Evolutionary conservation across 2,888 invertebrate genomes (phyloP).

Genomic region (Hypsopygia costalis): DNA sequence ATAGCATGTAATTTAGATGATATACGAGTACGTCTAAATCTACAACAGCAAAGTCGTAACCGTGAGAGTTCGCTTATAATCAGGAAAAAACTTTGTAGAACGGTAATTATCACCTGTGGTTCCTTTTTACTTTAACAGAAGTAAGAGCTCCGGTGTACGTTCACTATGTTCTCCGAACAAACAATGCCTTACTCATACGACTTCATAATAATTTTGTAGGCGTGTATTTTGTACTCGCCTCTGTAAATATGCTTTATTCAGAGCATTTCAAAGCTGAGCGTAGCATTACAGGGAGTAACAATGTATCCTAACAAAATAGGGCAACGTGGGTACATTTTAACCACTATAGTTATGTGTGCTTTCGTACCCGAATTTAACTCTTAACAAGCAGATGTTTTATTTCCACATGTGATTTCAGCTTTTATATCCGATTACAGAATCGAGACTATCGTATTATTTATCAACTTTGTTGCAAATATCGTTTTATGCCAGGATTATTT

Average conservation of each 20-base stretch:
- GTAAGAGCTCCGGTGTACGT: constrained; percentile 1
- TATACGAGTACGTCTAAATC: too few species aligned
- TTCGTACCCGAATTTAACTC: not conserved
- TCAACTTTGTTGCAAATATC: too few species aligned
- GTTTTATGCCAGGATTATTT: too few species aligned
- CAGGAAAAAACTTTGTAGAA: constrained; percentile 11
- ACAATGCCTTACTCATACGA: constrained; percentile 4
- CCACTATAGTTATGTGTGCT: not conserved
- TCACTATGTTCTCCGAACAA: constrained; percentile 4
- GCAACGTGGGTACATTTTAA: not conserved
- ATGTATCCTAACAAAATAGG: constrained; percentile 1
- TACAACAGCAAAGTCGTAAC: too few species aligned
- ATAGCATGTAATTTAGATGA: too few species aligned
- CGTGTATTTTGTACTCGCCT: constrained; percentile 4
- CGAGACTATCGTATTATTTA: too few species aligned
- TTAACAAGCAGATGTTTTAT: not conserved
- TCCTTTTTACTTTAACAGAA: constrained; percentile 8
- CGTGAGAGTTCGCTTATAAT: constrained; percentile 8
- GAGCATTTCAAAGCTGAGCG: not conserved
- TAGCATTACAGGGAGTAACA: constrained; percentile 7
- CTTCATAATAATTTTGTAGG: constrained; percentile 13
- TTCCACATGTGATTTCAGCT: not conserved
- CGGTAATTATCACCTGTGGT: not conserved
- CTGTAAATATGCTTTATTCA: constrained; percentile 1
- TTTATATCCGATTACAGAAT: too few species aligned